These are phyloP conservation scores for Babylonia areolata DNA, from an alignment of 1,140 invertebrate genomes.

Conservation along the genomic window DNA sequence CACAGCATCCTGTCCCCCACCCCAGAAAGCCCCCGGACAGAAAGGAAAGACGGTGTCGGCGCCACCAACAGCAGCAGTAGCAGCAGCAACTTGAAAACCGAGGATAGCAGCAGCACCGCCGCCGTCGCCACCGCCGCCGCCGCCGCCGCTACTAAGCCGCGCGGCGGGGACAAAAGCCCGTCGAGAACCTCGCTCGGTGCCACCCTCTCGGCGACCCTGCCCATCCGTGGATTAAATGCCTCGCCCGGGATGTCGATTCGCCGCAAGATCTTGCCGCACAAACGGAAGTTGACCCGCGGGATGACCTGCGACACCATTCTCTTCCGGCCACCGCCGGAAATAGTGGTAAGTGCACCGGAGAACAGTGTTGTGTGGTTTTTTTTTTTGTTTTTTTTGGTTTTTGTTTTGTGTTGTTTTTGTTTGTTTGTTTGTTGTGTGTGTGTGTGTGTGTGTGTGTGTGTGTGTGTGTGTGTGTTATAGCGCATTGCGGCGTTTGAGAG, in stretches of 20 bases:
- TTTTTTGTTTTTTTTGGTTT: not conserved
- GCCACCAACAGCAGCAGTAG: not conserved
- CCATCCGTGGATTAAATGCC: constrained; percentile 26
- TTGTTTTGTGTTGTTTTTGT: not conserved
- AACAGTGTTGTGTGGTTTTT: not conserved
- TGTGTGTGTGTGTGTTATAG: not conserved
- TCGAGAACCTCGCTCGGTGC: not conserved
- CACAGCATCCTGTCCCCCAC: constrained; percentile 1
- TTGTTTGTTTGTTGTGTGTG: not conserved
- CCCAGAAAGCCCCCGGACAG: not conserved
- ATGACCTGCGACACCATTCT: constrained; percentile 44
- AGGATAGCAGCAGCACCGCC: not conserved
- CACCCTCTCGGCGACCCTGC: not conserved
- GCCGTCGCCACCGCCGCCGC: too few relatives aligned
- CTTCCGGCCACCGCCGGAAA: constrained; percentile 42
- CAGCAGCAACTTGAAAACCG: not conserved
- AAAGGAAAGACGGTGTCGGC: not conserved
- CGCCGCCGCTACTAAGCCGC: too few relatives aligned
- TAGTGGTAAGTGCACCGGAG: not conserved
- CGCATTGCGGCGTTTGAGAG: too few relatives aligned
- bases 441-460: not conserved
- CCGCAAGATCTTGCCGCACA: constrained; percentile 49
- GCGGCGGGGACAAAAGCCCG: not conserved
- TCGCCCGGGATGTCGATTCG: constrained; percentile 46
- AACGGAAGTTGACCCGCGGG: constrained; percentile 47